These are phyloP conservation scores for Ceyx margarethae DNA, from an alignment of 2,113 vertebrate genomes.

Conservation along the genomic window DNA sequence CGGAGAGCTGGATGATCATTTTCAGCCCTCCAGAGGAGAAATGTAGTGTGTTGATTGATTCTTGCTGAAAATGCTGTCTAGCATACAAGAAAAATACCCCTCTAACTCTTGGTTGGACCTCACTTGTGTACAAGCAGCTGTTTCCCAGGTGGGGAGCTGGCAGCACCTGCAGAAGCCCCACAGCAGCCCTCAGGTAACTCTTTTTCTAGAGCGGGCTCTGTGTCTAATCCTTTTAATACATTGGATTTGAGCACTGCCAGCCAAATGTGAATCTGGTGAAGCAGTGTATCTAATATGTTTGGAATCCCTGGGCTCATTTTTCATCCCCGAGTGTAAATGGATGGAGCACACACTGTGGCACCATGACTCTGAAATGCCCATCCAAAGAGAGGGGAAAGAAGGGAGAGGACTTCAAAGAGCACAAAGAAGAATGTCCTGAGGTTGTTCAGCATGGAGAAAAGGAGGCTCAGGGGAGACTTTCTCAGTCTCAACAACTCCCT, in stretches of 20 bases:
- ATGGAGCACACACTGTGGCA: not conserved
- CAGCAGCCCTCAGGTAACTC: not conserved
- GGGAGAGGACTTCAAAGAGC: not conserved
- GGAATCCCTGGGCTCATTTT: not conserved
- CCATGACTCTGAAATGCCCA: not conserved
- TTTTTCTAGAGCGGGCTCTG: not conserved
- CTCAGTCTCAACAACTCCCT: not conserved
- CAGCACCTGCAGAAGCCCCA: not conserved
- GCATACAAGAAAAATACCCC: not conserved
- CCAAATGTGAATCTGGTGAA: not conserved
- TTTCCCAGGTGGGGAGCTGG: not conserved
- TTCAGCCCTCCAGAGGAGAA: constrained; percentile 9
- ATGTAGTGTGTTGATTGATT: not conserved
- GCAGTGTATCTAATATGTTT: not conserved
- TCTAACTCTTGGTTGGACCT: not conserved
- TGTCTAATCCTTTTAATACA: not conserved
- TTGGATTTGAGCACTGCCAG: not conserved
- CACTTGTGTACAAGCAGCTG: not conserved
- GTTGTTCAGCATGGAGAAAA: not conserved
- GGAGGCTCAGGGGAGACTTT: not conserved
- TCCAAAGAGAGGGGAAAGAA: not conserved
- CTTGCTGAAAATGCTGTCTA: not conserved
- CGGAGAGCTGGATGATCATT: not conserved
- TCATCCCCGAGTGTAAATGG: not conserved
- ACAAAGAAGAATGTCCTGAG: not conserved